Percentiles rank a stretch among this genome's conserved stretches.
phyloP scores from a whole-genome alignment of 2,888 invertebrate species.

The Scaptomyza cyrtandrae region DNA sequence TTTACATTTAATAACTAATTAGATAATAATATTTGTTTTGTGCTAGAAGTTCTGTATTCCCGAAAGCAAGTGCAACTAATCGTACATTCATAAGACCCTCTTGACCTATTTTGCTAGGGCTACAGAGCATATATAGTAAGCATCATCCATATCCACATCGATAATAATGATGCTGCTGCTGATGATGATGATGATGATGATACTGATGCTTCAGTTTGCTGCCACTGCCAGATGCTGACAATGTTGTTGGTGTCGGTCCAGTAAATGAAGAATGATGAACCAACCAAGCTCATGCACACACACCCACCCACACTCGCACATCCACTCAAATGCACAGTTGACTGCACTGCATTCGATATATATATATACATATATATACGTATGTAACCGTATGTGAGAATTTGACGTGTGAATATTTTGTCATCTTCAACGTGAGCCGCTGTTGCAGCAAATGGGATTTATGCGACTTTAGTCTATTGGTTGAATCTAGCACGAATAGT shows the following conservation, averaged over 20 bases:
- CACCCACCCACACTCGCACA: conserved; percentile 12
- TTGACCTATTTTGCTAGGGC: neutral
- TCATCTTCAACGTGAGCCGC: conserved; percentile 64
- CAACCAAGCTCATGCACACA: conserved; percentile 38
- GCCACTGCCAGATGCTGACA: conserved; percentile 71
- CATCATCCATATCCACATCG: conserved; percentile 60
- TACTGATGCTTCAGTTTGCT: conserved; percentile 29
- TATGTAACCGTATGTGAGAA: neutral
- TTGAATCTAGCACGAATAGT: conserved; percentile 15
- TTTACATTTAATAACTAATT: too few species aligned
- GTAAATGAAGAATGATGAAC: conserved; percentile 80
- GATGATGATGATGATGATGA: conserved; percentile 16
- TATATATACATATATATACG: too few species aligned
- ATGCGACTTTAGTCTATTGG: conserved; percentile 54
- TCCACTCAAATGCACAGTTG: conserved; percentile 25
- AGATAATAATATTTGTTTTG: too few species aligned
- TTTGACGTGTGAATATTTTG: conserved; percentile 61
- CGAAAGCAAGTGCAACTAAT: neutral
- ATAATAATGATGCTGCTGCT: conserved; percentile 40
- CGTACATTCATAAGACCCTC: neutral
- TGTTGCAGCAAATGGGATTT: conserved; percentile 66
- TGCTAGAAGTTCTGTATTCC: too few species aligned
- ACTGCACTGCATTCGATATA: conserved; percentile 25
- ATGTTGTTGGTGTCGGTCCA: conserved; percentile 69
- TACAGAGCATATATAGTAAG: conserved; percentile 4